Evolutionary conservation across 2,113 vertebrate species (phyloP), one percentile per base, ranked within the genome.

Genomic region (Engystomops pustulosus): DNA sequence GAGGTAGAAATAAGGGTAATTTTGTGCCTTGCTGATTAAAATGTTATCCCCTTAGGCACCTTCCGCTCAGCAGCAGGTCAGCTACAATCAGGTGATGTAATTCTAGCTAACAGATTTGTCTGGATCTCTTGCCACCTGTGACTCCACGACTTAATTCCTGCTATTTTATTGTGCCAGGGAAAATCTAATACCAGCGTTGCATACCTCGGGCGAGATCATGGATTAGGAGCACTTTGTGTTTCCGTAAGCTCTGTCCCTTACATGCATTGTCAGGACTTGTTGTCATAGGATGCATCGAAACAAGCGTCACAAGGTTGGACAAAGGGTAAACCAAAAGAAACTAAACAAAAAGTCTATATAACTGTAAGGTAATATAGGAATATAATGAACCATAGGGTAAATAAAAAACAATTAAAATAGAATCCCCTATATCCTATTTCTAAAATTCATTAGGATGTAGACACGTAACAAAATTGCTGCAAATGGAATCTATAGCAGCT

Each of bases 11-110:
- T 69, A 84, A 68, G 74, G 71, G 72, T 84, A 77, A 78, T 84
- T 84, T 84, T 68, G 72, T 84, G 82, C 44, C 74, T 77, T 38
- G 62, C 82, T 84, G 82, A 84, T 84, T 84, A 84, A 84, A 84
- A 84, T 84, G 82, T 84, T 84, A 84, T 84, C 58, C 82, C 82
- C 72, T 84, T 84, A 84, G 82, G 82, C 72, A 41, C 45, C 45
- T 84, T 78, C 10, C 62, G 72, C 82, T 77, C 45, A 77, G 74
- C 72, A 77, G 82, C 82, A 84, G 82, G 82, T 84, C 82, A 84
- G 62, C 81, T 58, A 78, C 82, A 77, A 84, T 84, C 82, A 77
- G 82, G 82, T 84, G 82, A 84, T 84, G 72, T 84, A 84, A 77
- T 84, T 84, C 82, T 34, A 62, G 82, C 75, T 84, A 78, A 84